Percentiles rank a stretch among this genome's conserved stretches.
Evolutionary conservation across 1,140 invertebrate genomes (phyloP).

Genomic region (Cheumatopsyche charites): DNA sequence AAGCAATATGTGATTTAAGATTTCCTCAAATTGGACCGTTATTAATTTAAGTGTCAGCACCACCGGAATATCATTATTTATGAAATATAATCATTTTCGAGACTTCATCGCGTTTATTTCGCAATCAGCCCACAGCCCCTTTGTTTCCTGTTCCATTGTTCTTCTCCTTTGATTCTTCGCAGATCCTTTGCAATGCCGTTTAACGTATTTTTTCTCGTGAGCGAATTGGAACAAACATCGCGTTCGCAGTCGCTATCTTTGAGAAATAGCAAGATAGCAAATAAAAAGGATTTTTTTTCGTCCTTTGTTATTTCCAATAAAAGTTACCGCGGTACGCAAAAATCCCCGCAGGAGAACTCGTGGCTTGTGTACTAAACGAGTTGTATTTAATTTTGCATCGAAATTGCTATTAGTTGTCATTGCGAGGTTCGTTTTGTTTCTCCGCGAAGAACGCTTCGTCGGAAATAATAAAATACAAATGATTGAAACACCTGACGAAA

Average conservation of each 20-base stretch:
- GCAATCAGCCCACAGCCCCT: background rate
- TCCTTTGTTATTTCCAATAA: no score
- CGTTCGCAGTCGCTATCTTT: background rate
- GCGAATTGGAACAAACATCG: conserved; percentile 8
- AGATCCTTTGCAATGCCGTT: background rate
- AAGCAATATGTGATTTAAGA: no score
- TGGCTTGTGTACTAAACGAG: no score
- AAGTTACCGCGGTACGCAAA: no score
- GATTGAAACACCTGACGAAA: no score
- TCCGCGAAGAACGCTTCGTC: no score
- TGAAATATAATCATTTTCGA: background rate
- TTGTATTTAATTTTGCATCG: no score
- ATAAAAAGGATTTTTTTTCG: background rate
- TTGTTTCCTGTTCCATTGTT: conserved; percentile 1
- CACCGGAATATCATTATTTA: background rate
- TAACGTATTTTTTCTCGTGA: background rate
- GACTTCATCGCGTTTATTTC: background rate
- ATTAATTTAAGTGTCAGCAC: background rate
- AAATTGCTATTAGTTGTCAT: no score
- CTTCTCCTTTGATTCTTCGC: background rate
- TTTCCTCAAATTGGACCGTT: background rate
- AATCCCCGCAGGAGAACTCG: no score
- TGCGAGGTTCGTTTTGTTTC: no score
- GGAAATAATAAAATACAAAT: no score
- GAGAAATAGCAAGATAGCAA: background rate